A percentile compares a stretch with the other conserved stretches of the same genome.
phyloP scores from a whole-genome alignment of 2,797 vertebrate species.

The Somateria mollissima region DNA sequence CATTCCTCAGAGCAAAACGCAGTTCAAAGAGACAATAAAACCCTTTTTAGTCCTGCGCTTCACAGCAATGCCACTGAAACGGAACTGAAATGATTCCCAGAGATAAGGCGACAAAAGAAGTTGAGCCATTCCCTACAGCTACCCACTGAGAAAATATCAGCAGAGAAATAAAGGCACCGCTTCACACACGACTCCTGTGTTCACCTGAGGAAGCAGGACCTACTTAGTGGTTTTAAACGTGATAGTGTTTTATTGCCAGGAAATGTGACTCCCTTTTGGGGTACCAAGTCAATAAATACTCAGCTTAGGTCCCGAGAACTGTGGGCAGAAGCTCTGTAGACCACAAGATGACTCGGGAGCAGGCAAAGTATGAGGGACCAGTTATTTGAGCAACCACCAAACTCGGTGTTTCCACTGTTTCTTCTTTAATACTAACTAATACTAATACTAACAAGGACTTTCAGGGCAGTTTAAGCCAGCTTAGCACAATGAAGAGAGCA shows the following conservation, averaged over 20 bases:
- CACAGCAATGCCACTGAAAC: slow-evolving; percentile 19
- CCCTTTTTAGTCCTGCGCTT: slow-evolving; percentile 4
- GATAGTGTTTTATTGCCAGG: background rate
- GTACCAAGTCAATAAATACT: background rate
- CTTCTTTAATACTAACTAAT: background rate
- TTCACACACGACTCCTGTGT: background rate
- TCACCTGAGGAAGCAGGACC: background rate
- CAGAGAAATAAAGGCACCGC: background rate
- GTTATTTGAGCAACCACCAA: background rate
- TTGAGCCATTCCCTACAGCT: slow-evolving; percentile 10
- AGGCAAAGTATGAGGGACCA: background rate
- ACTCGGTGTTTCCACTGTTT: background rate
- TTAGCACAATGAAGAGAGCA: background rate
- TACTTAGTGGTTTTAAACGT: background rate
- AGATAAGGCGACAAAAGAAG: slow-evolving; percentile 62
- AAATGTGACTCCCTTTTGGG: background rate
- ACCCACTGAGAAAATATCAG: slow-evolving; percentile 4
- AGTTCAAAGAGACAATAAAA: slow-evolving; percentile 69
- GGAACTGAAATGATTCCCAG: slow-evolving; percentile 51
- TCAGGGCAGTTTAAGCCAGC: background rate
- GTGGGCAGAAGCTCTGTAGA: background rate
- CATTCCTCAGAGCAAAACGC: slow-evolving; percentile 65
- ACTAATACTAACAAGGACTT: background rate
- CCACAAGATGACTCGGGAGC: background rate
- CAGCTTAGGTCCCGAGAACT: background rate